Conservation (phyloP, 2,797 vertebrate species). For the Thripadectes ignobilis region DNA sequence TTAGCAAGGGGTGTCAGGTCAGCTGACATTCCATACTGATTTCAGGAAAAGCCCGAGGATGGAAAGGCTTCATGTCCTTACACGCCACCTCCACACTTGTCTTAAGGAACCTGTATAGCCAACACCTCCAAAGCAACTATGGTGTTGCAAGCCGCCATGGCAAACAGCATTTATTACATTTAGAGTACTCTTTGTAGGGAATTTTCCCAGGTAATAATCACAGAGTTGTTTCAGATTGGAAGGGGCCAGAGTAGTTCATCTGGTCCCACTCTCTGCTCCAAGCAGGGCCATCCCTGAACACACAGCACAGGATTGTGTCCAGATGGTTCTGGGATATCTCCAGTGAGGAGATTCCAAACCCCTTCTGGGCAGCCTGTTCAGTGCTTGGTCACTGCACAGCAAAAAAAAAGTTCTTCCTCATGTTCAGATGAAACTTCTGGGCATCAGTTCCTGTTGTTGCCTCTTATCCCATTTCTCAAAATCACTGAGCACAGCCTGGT, state of each 20-base stretch:
- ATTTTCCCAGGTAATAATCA: not conserved
- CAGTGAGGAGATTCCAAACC: not conserved
- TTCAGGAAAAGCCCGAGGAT: not conserved
- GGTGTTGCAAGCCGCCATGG: not conserved
- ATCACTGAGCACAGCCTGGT: accelerated
- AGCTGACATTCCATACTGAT: not conserved
- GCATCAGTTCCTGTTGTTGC: not conserved
- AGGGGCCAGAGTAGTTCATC: not conserved
- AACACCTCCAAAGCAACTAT: not conserved
- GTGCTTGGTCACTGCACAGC: not conserved
- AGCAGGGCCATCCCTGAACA: not conserved
- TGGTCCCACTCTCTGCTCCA: not conserved
- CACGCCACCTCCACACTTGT: not conserved
- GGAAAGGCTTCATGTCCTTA: not conserved
- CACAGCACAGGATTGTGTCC: not conserved
- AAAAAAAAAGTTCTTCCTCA: not conserved
- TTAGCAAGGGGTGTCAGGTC: not conserved
- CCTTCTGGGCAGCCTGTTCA: not conserved
- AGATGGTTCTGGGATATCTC: not conserved
- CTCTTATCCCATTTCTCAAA: accelerated
- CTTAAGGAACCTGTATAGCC: not conserved
- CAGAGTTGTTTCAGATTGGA: not conserved
- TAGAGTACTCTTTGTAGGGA: accelerated
- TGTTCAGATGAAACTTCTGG: not conserved
- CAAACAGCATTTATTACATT: not conserved